A percentile compares a stretch with the other conserved stretches of the same genome.
Conservation (phyloP, 2,888 invertebrate genomes). For the Aphidius colemani region DNA sequence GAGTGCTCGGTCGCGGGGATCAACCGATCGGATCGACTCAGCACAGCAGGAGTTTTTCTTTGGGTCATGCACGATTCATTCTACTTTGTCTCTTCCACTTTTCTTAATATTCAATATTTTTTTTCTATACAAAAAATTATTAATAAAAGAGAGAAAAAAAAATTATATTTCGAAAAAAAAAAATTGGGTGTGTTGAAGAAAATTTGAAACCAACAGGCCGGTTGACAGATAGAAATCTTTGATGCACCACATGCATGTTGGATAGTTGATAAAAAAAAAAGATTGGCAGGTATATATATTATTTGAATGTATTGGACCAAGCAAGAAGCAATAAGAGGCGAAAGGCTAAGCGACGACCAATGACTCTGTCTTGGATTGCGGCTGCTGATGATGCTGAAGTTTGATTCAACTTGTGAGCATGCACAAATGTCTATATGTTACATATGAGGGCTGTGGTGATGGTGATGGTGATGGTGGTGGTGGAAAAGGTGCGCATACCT, state of each 20-base stretch:
- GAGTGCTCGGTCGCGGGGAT: constrained; percentile 57
- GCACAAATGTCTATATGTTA: constrained; percentile 20
- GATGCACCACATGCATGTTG: constrained; percentile 2
- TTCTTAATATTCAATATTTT: constrained; percentile 10
- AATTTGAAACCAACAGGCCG: background rate
- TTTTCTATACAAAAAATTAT: background rate
- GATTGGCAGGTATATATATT: constrained; percentile 15
- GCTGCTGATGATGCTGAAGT: background rate
- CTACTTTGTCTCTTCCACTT: constrained; percentile 7
- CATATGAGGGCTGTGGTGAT: no score
- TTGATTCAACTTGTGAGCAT: constrained; percentile 5
- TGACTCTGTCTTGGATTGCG: background rate
- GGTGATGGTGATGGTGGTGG: background rate
- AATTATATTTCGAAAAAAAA: no score
- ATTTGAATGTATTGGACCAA: background rate
- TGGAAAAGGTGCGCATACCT: constrained; percentile 25
- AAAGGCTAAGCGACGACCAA: background rate
- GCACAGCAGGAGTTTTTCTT: constrained; percentile 58
- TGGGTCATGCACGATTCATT: constrained; percentile 55
- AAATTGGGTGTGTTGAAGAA: no score
- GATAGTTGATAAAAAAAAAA: constrained; percentile 3
- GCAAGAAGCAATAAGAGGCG: background rate
- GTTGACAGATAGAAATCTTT: constrained; percentile 23
- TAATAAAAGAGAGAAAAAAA: no score
- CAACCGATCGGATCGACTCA: constrained; percentile 57